Base-by-base conservation (phyloP, 2,113 vertebrate species). In the Corvus cornix region DNA sequence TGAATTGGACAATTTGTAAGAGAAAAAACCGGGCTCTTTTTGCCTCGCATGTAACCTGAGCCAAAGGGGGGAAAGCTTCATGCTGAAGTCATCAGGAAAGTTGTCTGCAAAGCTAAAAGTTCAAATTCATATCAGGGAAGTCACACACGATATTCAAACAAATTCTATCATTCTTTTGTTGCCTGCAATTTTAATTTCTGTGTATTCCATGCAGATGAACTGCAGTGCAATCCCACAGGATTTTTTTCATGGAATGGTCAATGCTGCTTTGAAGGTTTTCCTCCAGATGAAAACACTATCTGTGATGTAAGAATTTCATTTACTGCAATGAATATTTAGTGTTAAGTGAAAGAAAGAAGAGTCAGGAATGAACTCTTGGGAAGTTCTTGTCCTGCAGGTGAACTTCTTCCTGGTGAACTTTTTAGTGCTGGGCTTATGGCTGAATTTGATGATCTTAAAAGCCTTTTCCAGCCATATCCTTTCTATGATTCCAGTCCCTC, bases 1-100 rank as follows among this genome's bases (percentile, higher is more conserved):
- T 95, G 95, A 96, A 80, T 84, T 80, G 72, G 52, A 48, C 86
- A 59, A 96, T 97, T 94, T 90, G 58, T 93, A 94, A 96, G 77
- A 48, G 49, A 72, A 75, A 49, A 58, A 78, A 46, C 8, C 23
- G 46, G 1, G 6, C 1, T 15, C 13, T 30, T 89, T 90, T 76
- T 59, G 27, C 48, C 52, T 89, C 39, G 30, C 20, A 30, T 1
- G 2, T 23, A n/a, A 85, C 22, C 66, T 73, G 85, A 95, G 78
- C 63, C 49, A 31, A 41, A 59, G 37, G 19, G n/a, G 35, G 31
- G 12, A 44, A 78, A 82, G 16, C 80, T 93, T 90, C 76, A n/a
- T 43, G 84, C 77, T 81, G 48, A 77, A 62, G 80, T 31, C 3
- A 3, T 30, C 41, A 48, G 33, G 56, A 23, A 69, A 78, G 20